Percentiles rank a stretch among this genome's conserved stretches.
Conservation (phyloP, 2,888 invertebrate genomes). For the Hirtodrosophila trivittata region DNA sequence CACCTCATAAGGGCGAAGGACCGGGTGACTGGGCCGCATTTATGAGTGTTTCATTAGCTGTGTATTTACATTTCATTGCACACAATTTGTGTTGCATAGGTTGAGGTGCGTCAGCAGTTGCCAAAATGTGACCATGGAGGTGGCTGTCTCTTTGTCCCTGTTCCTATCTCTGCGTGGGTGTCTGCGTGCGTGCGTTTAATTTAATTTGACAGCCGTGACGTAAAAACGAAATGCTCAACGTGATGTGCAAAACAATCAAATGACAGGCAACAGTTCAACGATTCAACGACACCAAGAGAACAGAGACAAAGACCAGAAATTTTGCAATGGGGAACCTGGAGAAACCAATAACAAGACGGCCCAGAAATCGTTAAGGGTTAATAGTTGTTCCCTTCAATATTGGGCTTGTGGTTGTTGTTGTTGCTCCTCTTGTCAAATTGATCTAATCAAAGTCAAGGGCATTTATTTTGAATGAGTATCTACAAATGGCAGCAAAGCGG, state of each 20-base stretch:
- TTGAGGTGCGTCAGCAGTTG: constrained; percentile 54
- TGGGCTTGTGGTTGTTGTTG: constrained; percentile 2
- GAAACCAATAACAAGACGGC: constrained; percentile 18
- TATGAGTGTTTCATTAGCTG: constrained; percentile 67
- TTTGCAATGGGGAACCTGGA: constrained; percentile 32
- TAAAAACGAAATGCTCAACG: constrained; percentile 72
- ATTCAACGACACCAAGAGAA: constrained; percentile 14
- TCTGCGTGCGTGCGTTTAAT: constrained; percentile 56
- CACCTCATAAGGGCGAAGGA: neutral
- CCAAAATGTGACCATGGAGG: constrained; percentile 17
- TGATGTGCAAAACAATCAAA: constrained; percentile 67
- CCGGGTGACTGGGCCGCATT: neutral
- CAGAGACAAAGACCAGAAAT: constrained; percentile 5
- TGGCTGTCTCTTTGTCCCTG: neutral
- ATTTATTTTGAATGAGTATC: constrained; percentile 11
- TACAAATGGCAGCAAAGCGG: constrained; percentile 17
- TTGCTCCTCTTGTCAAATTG: constrained; percentile 3
- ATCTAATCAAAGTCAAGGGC: constrained; percentile 39
- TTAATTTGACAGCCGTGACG: constrained; percentile 73
- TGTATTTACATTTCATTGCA: constrained; percentile 71
- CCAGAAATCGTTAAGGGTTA: constrained; percentile 26
- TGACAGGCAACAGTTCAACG: constrained; percentile 16
- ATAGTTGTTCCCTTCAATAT: constrained; percentile 5
- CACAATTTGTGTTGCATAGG: constrained; percentile 56
- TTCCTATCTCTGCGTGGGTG: neutral